Conservation (phyloP, 2,113 vertebrate genomes). For the Lepus americanus region DNA sequence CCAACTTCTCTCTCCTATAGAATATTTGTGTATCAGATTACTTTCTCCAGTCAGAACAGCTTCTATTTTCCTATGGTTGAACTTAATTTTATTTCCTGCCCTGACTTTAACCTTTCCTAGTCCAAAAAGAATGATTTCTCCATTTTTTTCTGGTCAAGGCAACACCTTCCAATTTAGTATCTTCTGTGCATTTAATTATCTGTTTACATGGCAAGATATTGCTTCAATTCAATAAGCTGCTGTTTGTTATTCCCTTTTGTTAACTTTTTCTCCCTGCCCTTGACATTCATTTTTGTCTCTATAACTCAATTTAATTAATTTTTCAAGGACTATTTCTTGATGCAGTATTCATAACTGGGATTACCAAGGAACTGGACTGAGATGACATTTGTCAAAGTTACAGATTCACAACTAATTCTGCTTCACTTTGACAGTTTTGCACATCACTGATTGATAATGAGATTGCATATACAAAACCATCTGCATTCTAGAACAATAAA, state of each 20-base stretch:
- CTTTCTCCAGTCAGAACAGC: conserved; percentile 42
- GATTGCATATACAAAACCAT: conserved; percentile 54
- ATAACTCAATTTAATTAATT: conserved; percentile 74
- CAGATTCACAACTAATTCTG: conserved; percentile 60
- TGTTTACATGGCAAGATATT: conserved; percentile 65
- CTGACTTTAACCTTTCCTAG: conserved; percentile 72
- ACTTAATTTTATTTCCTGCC: conserved; percentile 75
- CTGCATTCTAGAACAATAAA: conserved; percentile 63
- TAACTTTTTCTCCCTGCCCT: conserved; percentile 47
- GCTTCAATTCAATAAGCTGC: conserved; percentile 65
- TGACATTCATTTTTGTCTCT: conserved; percentile 72
- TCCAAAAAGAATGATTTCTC: conserved; percentile 70
- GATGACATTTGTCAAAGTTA: conserved; percentile 69
- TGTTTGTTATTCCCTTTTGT: conserved; percentile 64
- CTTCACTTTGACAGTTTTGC: conserved; percentile 65
- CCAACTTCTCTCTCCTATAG: conserved; percentile 45
- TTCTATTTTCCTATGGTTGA: conserved; percentile 57
- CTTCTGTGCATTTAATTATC: conserved; percentile 74
- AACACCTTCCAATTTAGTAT: conserved; percentile 73
- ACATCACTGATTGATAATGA: conserved; percentile 67
- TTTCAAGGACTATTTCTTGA: conserved; percentile 66
- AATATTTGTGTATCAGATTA: conserved; percentile 76
- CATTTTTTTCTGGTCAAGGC: conserved; percentile 51
- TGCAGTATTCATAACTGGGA: conserved; percentile 63
- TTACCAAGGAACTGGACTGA: conserved; percentile 39